These are phyloP conservation scores for Siniperca knerii DNA, from an alignment of 2,113 vertebrate species.

Conservation along the genomic window DNA sequence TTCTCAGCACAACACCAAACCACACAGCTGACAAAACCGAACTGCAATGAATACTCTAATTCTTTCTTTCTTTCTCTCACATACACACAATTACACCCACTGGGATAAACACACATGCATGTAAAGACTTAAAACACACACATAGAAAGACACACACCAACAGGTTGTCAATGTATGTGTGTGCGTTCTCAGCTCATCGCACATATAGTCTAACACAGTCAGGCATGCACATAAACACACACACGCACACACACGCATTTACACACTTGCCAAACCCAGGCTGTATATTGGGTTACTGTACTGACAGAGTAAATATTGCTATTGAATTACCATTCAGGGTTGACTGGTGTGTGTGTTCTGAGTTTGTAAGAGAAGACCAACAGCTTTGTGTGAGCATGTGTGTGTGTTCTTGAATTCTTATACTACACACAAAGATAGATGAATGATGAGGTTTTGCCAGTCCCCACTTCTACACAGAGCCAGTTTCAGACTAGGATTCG, in stretches of 20 bases:
- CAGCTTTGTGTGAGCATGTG: slow-evolving; percentile 15
- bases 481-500: background rate
- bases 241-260: slow-evolving; percentile 17
- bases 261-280: slow-evolving; percentile 47
- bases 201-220: slow-evolving; percentile 14
- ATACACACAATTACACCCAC: slow-evolving; percentile 9
- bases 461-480: background rate
- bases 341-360: slow-evolving; percentile 52
- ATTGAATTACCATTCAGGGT: slow-evolving; percentile 60
- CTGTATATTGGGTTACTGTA: slow-evolving; percentile 70
- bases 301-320: slow-evolving; percentile 74
- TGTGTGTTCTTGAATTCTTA: slow-evolving; percentile 22
- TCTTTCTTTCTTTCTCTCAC: background rate
- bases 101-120: background rate
- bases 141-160: background rate
- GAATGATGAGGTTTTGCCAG: background rate
- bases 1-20: slow-evolving; percentile 40
- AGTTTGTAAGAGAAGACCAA: slow-evolving; percentile 29
- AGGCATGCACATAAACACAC: slow-evolving; percentile 44
- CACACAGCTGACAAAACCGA: slow-evolving; percentile 56
- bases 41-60: background rate
- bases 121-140: background rate
- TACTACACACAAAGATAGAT: background rate
- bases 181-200: slow-evolving; percentile 32
- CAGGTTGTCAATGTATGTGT: slow-evolving; percentile 7